Percentiles rank a stretch among this genome's conserved stretches.
phyloP scores from a whole-genome alignment of 2,113 vertebrate genomes.

The Cochlearius cochlearius region DNA sequence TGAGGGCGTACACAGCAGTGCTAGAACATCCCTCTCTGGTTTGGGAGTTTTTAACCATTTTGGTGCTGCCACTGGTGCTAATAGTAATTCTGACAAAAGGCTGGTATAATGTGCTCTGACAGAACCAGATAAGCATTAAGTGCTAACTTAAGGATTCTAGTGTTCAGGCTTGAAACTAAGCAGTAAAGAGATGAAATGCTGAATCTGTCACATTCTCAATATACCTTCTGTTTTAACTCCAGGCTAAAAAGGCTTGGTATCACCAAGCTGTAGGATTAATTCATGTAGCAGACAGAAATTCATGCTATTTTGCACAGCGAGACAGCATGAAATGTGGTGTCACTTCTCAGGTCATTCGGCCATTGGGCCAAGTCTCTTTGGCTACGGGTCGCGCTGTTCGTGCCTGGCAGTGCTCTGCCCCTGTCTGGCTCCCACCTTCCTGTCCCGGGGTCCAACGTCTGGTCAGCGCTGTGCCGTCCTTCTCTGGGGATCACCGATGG shows the following conservation, averaged over 20 bases:
- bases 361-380: neutral
- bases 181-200: neutral
- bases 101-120: neutral
- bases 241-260: neutral
- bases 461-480: neutral
- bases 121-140: neutral
- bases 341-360: neutral
- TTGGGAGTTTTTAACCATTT: neutral
- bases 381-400: neutral
- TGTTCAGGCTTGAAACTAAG: neutral
- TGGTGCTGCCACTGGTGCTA: neutral
- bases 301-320: neutral
- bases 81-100: neutral
- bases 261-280: neutral
- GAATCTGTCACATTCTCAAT: neutral
- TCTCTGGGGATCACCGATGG: neutral
- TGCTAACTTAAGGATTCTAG: neutral
- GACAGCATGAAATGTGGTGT: neutral
- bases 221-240: neutral
- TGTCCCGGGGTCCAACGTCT: fast-evolving
- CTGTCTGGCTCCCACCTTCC: neutral
- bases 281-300: neutral
- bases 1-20: neutral
- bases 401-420: neutral
- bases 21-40: neutral